Percentiles rank a stretch among this genome's conserved stretches.
phyloP scores from a whole-genome alignment of 2,797 vertebrate species.

The Lithobates pipiens region DNA sequence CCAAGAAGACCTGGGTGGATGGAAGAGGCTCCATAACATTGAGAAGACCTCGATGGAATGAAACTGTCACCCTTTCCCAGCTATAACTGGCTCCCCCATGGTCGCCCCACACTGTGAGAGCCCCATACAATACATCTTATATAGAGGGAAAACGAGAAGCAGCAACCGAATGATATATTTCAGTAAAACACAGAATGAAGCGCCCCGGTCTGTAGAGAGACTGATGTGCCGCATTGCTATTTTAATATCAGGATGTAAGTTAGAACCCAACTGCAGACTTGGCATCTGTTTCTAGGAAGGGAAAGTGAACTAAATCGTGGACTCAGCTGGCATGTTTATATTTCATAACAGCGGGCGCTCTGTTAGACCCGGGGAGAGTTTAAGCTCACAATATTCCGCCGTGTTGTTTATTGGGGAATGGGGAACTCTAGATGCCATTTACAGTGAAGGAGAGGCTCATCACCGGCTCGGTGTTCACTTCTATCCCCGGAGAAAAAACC shows the following conservation, averaged over 20 bases:
- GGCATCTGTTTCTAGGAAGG: slow-evolving; percentile 17
- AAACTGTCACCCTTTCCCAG: too few species aligned
- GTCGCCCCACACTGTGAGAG: too few species aligned
- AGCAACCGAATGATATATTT: background rate
- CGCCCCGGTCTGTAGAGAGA: background rate
- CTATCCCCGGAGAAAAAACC: background rate
- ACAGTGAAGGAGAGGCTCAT: background rate
- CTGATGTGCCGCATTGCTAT: background rate
- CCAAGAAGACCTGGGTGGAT: too few species aligned
- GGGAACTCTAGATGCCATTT: slow-evolving; percentile 3
- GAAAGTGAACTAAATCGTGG: background rate
- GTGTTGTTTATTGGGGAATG: slow-evolving; percentile 16
- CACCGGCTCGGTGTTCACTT: background rate
- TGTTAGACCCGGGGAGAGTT: slow-evolving; percentile 17
- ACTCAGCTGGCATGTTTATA: slow-evolving; percentile 18
- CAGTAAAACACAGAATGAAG: background rate
- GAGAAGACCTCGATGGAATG: too few species aligned
- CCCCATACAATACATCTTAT: too few species aligned
- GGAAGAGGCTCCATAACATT: too few species aligned
- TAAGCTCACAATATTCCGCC: slow-evolving; percentile 10
- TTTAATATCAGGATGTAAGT: slow-evolving; percentile 14
- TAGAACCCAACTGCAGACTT: background rate
- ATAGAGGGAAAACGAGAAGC: too few species aligned
- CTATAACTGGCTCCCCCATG: too few species aligned
- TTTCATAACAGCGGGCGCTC: slow-evolving; percentile 31